Evolutionary conservation across 2,888 invertebrate species (phyloP), one percentile per base, ranked within the genome.

Genomic region (Fabriciana adippe): DNA sequence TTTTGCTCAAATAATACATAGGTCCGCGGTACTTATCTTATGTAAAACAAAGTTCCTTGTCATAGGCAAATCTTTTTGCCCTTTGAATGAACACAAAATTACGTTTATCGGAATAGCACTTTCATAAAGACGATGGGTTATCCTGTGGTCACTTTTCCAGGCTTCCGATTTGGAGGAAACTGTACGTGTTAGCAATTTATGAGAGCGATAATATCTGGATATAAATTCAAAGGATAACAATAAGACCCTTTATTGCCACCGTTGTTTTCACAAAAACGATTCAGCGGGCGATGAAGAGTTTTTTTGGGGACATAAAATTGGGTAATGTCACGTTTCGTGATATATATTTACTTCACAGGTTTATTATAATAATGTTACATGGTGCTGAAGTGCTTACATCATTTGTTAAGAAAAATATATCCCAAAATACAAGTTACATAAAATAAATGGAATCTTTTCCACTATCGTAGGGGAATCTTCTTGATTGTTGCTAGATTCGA

Each of bases 201-300:
- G 87, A 81, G 82, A 76, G 85, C 88, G 89, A 90, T 90, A 89
- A 90, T 89, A 91, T 90, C 89, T 86, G 89, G 88, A 88, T 89
- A 90, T 92, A 91, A 92, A 91, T 91, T 90, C 90, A 89, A 88
- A 90, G 91, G 90, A 90, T 90, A 90, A 90, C 90, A 89, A 89
- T 91, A 90, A 90, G 88, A 87, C 86, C 89, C 84, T 91, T 91
- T 91, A 91, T 92, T 86, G 88, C 90, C 80, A 78, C 79, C 85
- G 88, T 89, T 90, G 89, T 91, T 91, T 90, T 90, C 89, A 84
- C 87, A 89, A 87, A 91, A 89, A 86, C 90, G 87, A 88, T 90
- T 87, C 85, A 78, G 78, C 78, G 81, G 80, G 81, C 85, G 82
- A 82, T 81, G 84, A 83, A 81, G 83, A 83, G 80, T 86, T 88